Evolutionary conservation across 2,888 invertebrate species (phyloP), one percentile per base, ranked within the genome.

Genomic region (Mantis religiosa): DNA sequence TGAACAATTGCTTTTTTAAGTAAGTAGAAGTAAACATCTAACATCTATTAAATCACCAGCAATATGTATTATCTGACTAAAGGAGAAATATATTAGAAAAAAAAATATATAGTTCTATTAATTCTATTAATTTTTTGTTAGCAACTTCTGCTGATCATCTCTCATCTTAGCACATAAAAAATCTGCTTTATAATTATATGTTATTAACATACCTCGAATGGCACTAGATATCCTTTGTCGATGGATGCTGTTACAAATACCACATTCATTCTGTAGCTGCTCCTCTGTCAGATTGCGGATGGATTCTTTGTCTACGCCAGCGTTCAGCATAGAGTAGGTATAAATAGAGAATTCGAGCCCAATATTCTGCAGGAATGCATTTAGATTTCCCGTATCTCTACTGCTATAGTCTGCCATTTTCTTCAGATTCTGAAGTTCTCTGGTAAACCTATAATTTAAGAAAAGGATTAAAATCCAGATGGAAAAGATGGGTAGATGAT

Each of bases 321-420:
- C 97, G 92, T 98, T 98, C 88, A 99, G 94, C 97, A 99, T 97
- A 88, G 97, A 96, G 93, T 99, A 99, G 0, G 99, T 99, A 93
- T 99, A 99, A 91, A 98, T 98, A 88, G 98, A 97, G 93, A 98
- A 98, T 93, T 98, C 98, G 4, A 96, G 95, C 1, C 98, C 98
- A 89, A 99, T 96, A 84, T 95, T 95, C 92, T 96, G 96, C 83
- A 99, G 94, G 92, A 98, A 98, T 90, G 96, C 96, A 92, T 98
- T 97, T 91, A 99, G 95, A 92, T 97, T 97, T n/a, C 97, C 97
- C 9, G 97, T 96, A 93, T 99, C 99, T 92, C 97, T 96, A 88
- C 98, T 98, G 90, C 98, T 98, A 93, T 99, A 99, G 93, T 99
- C 99, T 25, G 99, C 98, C 96, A 98, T 98, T 93, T 97, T 97